Percentiles rank a stretch among this genome's conserved stretches.
Evolutionary conservation across 2,888 invertebrate species (phyloP).

Genomic region (Auanema freiburgensis): DNA sequence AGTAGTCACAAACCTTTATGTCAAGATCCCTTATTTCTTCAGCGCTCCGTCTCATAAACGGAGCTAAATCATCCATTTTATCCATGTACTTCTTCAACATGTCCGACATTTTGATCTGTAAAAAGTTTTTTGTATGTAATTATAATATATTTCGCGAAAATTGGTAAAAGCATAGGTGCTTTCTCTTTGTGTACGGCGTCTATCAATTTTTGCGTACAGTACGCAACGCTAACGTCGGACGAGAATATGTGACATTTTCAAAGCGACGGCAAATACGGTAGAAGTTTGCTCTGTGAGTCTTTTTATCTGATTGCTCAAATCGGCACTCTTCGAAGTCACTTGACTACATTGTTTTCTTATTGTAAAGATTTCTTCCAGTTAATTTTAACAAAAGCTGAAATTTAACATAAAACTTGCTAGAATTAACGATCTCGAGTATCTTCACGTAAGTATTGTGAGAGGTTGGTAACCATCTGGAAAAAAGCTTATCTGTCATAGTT

Average conservation of each 20-base stretch:
- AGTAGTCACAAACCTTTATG: neutral
- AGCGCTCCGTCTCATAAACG: neutral
- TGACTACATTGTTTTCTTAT: neutral
- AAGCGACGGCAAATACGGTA: neutral
- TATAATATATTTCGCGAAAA: neutral
- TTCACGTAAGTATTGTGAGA: too few species aligned
- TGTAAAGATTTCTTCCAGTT: too few species aligned
- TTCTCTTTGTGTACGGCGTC: neutral
- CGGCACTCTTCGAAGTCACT: constrained; percentile 14
- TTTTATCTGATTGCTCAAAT: constrained; percentile 1
- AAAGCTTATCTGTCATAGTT: too few species aligned
- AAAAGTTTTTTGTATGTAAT: neutral
- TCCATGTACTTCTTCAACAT: constrained; percentile 5
- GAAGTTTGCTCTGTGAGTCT: constrained; percentile 1
- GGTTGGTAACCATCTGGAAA: too few species aligned
- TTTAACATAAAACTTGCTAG: too few species aligned
- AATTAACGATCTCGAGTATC: too few species aligned
- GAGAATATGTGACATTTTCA: neutral
- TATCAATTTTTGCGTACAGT: neutral
- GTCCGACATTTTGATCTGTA: neutral
- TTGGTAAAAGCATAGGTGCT: neutral
- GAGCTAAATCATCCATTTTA: constrained; percentile 3
- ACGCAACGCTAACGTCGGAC: neutral
- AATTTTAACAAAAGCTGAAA: too few species aligned
- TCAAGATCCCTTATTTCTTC: constrained; percentile 1